phyloP scores from a whole-genome alignment of 2,888 invertebrate genomes.

The Polydrusus cervinus region DNA sequence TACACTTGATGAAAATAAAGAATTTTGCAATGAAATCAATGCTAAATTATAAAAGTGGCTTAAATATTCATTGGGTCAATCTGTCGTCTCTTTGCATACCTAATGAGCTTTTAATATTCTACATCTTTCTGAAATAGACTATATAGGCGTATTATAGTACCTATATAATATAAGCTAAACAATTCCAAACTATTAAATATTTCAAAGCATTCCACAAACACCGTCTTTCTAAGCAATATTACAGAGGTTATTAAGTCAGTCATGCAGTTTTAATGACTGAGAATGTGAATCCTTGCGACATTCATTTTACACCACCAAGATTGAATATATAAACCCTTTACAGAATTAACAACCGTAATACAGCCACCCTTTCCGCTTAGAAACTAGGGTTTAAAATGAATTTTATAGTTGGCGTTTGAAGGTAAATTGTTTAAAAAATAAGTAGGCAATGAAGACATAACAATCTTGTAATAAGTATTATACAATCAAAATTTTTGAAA shows the following conservation, averaged over 20 bases:
- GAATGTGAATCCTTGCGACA: conserved; percentile 19
- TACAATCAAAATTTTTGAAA: no score
- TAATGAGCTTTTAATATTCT: no score
- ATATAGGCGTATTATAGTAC: no score
- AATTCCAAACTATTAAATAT: background rate
- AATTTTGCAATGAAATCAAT: no score
- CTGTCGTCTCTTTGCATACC: no score
- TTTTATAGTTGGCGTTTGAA: background rate
- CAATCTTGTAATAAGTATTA: no score
- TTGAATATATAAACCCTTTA: conserved; percentile 28
- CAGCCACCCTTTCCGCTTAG: background rate
- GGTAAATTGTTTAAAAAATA: background rate
- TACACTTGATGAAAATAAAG: no score
- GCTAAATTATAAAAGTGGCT: no score
- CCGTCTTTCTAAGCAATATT: background rate
- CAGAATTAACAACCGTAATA: conserved; percentile 10
- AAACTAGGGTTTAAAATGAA: background rate
- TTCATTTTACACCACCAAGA: conserved; percentile 36
- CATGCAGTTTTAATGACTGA: conserved; percentile 10
- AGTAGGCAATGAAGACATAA: background rate
- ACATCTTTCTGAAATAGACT: no score
- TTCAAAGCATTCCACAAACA: background rate
- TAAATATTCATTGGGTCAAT: no score
- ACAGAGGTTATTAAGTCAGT: conserved; percentile 8
- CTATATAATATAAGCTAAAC: no score